Percentiles rank a stretch among this genome's conserved stretches.
Conservation (phyloP, 2,888 invertebrate genomes). For the Entomobrya proxima region DNA sequence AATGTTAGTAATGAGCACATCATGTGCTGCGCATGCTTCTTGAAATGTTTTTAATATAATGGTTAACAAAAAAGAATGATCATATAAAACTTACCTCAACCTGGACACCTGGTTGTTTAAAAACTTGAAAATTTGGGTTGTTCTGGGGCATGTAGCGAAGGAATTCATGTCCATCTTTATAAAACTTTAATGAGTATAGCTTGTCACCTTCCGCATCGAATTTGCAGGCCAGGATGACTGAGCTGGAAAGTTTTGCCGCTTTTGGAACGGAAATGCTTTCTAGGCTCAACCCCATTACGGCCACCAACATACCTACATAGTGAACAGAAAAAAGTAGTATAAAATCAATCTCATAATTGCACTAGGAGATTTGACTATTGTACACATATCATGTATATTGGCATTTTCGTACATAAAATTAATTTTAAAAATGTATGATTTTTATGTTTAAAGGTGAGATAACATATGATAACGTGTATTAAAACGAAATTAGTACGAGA, state of each 20-base stretch:
- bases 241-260: conserved; percentile 60
- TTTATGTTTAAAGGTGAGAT: too few species aligned
- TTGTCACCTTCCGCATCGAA: conserved; percentile 54
- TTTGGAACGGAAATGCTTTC: conserved; percentile 66
- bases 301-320: conserved; percentile 65
- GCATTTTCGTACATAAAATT: too few species aligned
- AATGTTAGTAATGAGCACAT: not conserved
- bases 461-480: too few species aligned
- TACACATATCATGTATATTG: too few species aligned
- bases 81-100: conserved; percentile 57
- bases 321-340: not conserved
- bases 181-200: conserved; percentile 59
- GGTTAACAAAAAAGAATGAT: too few species aligned
- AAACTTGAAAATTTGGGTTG: conserved; percentile 32
- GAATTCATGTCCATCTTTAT: conserved; percentile 63
- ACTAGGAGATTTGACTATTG: too few species aligned
- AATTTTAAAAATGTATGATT: too few species aligned
- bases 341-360: too few species aligned
- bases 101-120: conserved; percentile 49
- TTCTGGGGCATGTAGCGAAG: conserved; percentile 50
- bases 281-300: conserved; percentile 61
- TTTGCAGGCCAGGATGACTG: conserved; percentile 62
- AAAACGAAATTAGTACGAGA: too few species aligned
- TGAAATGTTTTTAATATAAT: too few species aligned
- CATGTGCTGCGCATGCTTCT: too few species aligned